Conservation (phyloP, 2,888 invertebrate species). For the Griposia aprilina region DNA sequence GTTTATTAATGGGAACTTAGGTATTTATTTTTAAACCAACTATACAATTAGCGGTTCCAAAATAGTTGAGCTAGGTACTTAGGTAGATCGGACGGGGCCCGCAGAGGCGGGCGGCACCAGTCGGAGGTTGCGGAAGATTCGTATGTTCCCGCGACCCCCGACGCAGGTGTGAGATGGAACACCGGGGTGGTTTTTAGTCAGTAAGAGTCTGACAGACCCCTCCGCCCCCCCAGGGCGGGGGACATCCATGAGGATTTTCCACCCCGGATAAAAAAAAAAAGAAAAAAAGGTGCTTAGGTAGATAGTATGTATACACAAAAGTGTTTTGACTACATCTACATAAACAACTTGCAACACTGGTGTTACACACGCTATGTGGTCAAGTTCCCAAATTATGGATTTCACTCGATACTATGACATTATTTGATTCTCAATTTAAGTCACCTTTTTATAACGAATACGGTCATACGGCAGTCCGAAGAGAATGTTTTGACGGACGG, state of each 20-base stretch:
- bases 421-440: conserved; percentile 21
- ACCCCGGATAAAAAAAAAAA: too few species aligned
- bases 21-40: neutral
- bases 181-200: too few species aligned
- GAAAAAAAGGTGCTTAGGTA: too few species aligned
- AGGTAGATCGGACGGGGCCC: too few species aligned
- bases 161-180: too few species aligned
- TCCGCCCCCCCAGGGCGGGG: too few species aligned
- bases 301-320: neutral
- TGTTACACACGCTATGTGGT: neutral
- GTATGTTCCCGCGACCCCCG: too few species aligned
- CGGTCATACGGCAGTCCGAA: conserved; percentile 93
- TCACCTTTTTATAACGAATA: conserved; percentile 87
- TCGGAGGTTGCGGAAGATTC: too few species aligned
- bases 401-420: neutral
- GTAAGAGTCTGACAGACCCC: too few species aligned
- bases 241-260: too few species aligned
- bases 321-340: neutral
- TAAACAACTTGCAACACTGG: neutral
- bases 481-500: conserved; percentile 94
- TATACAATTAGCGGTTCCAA: neutral
- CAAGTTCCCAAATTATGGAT: neutral
- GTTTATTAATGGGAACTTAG: neutral
- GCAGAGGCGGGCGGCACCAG: too few species aligned
- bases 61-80: neutral